Conservation (phyloP, 1,140 invertebrate species). For the Caenorhabditis brenneri region DNA sequence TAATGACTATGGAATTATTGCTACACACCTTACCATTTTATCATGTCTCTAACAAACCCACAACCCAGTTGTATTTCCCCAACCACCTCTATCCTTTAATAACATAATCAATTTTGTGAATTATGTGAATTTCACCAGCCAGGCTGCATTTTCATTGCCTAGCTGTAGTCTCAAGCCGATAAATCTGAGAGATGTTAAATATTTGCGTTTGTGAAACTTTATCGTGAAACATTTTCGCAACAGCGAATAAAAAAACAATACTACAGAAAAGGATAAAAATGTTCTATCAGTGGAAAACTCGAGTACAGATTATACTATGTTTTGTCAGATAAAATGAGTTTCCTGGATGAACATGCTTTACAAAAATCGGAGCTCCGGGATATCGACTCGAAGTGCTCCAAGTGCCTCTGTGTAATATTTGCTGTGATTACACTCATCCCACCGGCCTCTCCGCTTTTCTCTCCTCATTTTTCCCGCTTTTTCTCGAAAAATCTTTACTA, state of each 20-base stretch:
- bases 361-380: not conserved
- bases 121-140: not conserved
- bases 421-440: constrained; percentile 28
- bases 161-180: not conserved
- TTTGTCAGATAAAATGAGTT: not conserved
- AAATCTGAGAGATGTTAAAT: constrained; percentile 3
- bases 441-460: not conserved
- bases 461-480: not conserved
- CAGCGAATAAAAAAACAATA: too few species aligned
- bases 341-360: not conserved
- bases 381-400: not conserved
- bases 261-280: too few species aligned
- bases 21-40: not conserved
- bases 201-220: not conserved
- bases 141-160: not conserved
- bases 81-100: not conserved
- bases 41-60: not conserved
- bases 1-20: too few species aligned
- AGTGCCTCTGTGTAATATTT: constrained; percentile 32
- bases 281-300: too few species aligned
- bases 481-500: constrained; percentile 21
- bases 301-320: too few species aligned
- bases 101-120: constrained; percentile 24
- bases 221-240: too few species aligned
- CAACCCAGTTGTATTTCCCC: not conserved